Evolutionary conservation across 2,888 invertebrate genomes (phyloP).

Genomic region (Odontothrips loti): DNA sequence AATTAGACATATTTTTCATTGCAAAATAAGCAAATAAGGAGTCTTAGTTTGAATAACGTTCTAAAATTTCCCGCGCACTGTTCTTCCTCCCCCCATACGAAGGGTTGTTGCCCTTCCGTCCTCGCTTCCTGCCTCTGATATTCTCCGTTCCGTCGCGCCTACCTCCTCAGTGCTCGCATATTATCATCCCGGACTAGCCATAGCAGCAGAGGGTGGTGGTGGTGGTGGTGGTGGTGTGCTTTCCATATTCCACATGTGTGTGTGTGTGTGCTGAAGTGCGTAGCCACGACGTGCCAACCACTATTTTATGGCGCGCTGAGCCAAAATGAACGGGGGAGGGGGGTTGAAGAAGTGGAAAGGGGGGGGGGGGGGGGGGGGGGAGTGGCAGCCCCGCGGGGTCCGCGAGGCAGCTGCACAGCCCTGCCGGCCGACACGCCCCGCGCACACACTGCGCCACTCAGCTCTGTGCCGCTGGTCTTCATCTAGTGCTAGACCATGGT

Average conservation of each 20-base stretch:
- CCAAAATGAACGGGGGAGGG: background rate
- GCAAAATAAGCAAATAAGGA: too few species aligned
- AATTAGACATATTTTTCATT: too few species aligned
- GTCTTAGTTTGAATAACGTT: too few species aligned
- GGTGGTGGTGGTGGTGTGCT: background rate
- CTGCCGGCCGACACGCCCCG: too few species aligned
- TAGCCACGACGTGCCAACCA: conserved; percentile 6
- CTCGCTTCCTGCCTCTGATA: background rate
- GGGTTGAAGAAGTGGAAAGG: background rate
- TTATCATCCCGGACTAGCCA: background rate
- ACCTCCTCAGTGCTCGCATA: background rate
- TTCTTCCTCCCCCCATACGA: background rate
- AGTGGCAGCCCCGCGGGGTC: background rate
- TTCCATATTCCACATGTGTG: background rate
- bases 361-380: background rate
- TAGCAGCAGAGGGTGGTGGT: background rate
- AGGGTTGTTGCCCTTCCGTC: background rate
- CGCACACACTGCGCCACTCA: too few species aligned
- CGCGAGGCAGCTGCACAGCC: too few species aligned
- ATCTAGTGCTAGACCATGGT: too few species aligned
- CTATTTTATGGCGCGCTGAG: conserved; percentile 8
- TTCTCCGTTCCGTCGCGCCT: background rate
- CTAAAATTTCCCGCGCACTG: background rate
- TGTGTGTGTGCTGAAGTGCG: conserved; percentile 7
- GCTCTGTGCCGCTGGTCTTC: too few species aligned